These are phyloP conservation scores for Anguilla rostrata DNA, from an alignment of 2,113 vertebrate species.

Conservation along the genomic window DNA sequence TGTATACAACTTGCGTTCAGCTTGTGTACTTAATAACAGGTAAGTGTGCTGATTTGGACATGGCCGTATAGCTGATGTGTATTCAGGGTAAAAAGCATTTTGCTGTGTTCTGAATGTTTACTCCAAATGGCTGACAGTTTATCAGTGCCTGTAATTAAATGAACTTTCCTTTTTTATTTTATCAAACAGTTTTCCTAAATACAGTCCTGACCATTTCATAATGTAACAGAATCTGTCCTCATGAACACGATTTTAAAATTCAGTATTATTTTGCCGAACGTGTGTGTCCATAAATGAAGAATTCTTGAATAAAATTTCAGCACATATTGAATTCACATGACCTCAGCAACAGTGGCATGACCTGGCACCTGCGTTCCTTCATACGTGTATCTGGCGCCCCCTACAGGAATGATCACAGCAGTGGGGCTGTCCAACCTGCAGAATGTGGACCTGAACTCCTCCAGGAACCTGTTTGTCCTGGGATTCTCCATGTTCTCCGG, in stretches of 20 bases:
- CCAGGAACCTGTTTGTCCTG: constrained; percentile 92
- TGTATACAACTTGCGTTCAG: too few species aligned
- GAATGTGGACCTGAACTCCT: constrained; percentile 94
- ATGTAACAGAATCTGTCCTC: too few species aligned
- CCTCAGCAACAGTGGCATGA: neutral
- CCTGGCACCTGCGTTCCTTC: neutral
- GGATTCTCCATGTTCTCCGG: constrained; percentile 96
- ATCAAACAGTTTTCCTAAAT: too few species aligned
- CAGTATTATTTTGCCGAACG: neutral
- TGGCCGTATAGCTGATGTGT: neutral
- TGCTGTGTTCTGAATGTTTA: constrained; percentile 1
- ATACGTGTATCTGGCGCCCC: neutral
- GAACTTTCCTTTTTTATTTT: too few species aligned
- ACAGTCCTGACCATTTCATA: too few species aligned
- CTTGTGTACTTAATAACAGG: too few species aligned
- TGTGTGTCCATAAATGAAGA: neutral
- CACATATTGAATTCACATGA: neutral
- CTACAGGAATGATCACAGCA: constrained; percentile 93
- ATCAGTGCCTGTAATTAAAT: too few species aligned
- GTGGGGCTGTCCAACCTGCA: constrained; percentile 95
- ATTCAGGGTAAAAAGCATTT: neutral
- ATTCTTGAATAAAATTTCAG: neutral
- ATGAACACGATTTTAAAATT: too few species aligned
- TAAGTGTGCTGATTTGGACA: too few species aligned
- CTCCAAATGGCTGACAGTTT: too few species aligned